Evolutionary conservation across 2,113 vertebrate genomes (phyloP), one percentile per base, ranked within the genome.

Genomic region (Pterocles orientalis): DNA sequence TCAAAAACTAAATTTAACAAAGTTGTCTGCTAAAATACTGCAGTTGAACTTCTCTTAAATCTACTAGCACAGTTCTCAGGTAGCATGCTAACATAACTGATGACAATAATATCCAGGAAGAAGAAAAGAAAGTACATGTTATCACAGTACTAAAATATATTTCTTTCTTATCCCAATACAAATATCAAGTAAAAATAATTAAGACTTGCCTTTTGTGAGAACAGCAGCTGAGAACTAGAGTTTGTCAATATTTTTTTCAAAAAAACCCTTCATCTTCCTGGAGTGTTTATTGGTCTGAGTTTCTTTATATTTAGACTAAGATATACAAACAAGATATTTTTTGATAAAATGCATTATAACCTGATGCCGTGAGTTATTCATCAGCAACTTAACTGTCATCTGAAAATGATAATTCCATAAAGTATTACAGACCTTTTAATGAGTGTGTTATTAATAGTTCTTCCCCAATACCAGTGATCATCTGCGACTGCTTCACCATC

Each of bases 401-500:
- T 87, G 60, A 92, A 78, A 87, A 90, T 90, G 75, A 61, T 75
- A 82, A 71, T 78, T 78, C 43, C 41, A 43, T 88, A 47, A 95
- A 86, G 26, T 66, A 78, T 69, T 80, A 21, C 39, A 83, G 26
- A 84, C 21, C 91, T 92, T 88, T 88, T 83, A 94, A 87, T 88
- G 24, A 61, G 5, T 75, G 18, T 84, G 66, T 88, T 93, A 90
- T 94, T 94, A 94, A 92, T 95, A 95, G 71, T 6, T 9, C 17
- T 96, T 92, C 45, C 34, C 51, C 79, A 62, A 62, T 86, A 90
- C 28, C 48, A 58, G 39, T 92, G 79, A 58, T 84, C 78, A 94
- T 97, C 91, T 96, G 91, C 86, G 92, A 81, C 34, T 78, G 28
- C 29, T 86, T 88, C 78, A 87, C 89, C 94, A 86, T 92, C 79